A percentile compares a stretch with the other conserved stretches of the same genome.
Evolutionary conservation across 1,140 invertebrate species (phyloP).

Genomic region (Trachymyrmex cornetzi): DNA sequence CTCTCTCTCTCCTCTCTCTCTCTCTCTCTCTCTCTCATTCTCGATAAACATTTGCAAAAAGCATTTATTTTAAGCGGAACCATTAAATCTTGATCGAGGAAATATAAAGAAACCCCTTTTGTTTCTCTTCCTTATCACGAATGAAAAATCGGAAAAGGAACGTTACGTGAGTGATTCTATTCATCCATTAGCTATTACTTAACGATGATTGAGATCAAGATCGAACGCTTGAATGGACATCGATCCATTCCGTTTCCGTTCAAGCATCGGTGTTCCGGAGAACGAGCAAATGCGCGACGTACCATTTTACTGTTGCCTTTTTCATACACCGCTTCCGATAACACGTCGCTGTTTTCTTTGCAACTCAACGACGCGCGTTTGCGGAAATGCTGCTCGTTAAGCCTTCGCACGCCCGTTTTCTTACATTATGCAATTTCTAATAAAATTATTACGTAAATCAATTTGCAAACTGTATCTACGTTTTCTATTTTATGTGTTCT

Average conservation of each 20-base stretch:
- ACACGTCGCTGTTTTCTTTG: conserved; percentile 21
- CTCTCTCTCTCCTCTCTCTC: not conserved
- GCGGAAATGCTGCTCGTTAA: conserved; percentile 34
- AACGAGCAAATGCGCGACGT: conserved; percentile 67
- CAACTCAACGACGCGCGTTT: not conserved
- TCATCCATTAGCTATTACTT: conserved; percentile 51
- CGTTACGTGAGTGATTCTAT: conserved; percentile 7
- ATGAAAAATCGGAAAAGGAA: conserved; percentile 21
- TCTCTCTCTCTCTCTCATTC: not conserved
- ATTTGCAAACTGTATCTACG: not conserved
- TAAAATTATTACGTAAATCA: conserved; percentile 18
- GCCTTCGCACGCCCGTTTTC: not conserved
- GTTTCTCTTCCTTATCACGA: conserved; percentile 17
- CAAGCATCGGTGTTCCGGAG: conserved; percentile 51
- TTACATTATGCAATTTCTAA: conserved; percentile 32
- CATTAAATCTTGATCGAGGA: not conserved
- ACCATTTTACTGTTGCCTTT: conserved; percentile 64
- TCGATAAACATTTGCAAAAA: conserved; percentile 2
- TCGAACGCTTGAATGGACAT: conserved; percentile 52
- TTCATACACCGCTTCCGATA: conserved; percentile 65
- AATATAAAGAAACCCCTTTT: conserved; percentile 29
- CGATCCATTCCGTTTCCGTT: conserved; percentile 47
- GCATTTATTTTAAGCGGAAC: not conserved
- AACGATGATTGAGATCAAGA: conserved; percentile 54
- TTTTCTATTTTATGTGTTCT: not conserved